phyloP scores from a whole-genome alignment of 2,113 vertebrate genomes.

The Passerina amoena region DNA sequence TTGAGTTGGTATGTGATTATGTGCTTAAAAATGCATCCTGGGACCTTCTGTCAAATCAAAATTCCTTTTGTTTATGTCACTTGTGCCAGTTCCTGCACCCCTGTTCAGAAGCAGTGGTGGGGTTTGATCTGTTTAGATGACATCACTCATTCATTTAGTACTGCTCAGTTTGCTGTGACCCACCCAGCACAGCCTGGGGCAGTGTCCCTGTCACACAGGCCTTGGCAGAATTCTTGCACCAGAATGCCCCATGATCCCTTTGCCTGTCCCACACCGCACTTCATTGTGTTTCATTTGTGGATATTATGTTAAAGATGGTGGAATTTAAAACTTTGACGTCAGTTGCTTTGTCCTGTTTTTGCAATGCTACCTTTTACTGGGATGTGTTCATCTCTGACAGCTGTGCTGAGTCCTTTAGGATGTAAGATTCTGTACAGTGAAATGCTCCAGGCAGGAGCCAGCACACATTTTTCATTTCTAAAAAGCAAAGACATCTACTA shows the following conservation, averaged over 20 bases:
- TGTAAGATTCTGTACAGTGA: background rate
- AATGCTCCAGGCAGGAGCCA: background rate
- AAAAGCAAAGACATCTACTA: background rate
- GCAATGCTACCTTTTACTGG: background rate
- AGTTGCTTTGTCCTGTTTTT: background rate
- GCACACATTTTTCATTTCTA: background rate
- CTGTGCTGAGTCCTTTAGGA: background rate
- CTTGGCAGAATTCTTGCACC: background rate
- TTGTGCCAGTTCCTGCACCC: background rate
- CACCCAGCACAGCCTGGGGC: background rate
- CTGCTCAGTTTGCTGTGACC: background rate
- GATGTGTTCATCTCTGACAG: background rate
- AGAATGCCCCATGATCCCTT: background rate
- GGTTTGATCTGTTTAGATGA: background rate
- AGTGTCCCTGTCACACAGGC: background rate
- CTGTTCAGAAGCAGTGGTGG: background rate
- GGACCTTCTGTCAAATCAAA: background rate
- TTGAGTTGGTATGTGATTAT: background rate
- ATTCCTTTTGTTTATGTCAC: background rate
- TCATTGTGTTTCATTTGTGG: background rate
- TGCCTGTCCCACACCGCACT: background rate
- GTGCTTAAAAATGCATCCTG: background rate
- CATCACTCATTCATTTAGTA: background rate
- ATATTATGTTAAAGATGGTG: background rate
- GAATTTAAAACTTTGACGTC: background rate